A percentile compares a stretch with the other conserved stretches of the same genome.
phyloP scores from a whole-genome alignment of 1,140 invertebrate genomes.

The Oscheius sp. region DNA sequence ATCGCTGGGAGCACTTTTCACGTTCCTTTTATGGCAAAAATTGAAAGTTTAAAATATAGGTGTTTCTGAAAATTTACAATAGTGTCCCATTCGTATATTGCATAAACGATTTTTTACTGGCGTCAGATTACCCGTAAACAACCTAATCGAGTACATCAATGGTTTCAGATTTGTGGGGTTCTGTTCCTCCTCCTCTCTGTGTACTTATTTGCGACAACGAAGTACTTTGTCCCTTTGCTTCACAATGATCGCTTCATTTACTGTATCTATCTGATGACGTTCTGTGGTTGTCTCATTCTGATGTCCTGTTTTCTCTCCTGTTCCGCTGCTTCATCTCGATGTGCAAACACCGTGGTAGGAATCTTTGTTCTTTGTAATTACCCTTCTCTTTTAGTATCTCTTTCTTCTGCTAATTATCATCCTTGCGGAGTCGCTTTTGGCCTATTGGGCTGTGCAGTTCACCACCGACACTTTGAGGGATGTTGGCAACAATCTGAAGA shows the following conservation, averaged over 20 bases:
- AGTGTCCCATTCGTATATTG: too few relatives aligned
- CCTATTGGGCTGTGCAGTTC: neutral
- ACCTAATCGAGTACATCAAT: too few relatives aligned
- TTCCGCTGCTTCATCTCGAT: neutral
- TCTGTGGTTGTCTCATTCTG: neutral
- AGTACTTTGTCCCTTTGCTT: neutral
- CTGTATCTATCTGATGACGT: neutral
- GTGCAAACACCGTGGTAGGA: neutral
- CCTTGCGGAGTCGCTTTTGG: neutral
- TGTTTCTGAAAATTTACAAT: too few relatives aligned
- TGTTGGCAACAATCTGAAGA: neutral
- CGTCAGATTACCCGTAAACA: too few relatives aligned
- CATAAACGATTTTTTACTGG: too few relatives aligned
- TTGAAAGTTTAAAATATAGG: too few relatives aligned
- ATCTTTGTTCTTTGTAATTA: neutral
- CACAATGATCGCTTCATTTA: neutral
- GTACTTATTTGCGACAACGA: neutral
- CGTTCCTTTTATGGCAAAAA: too few relatives aligned
- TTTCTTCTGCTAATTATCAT: neutral
- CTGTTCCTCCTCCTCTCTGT: neutral
- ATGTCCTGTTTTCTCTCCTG: neutral
- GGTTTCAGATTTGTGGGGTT: neutral
- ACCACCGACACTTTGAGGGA: neutral
- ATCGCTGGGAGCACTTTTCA: too few relatives aligned
- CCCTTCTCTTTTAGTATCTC: neutral